Evolutionary conservation across 2,797 vertebrate species (phyloP), one percentile per base, ranked within the genome.

Genomic region (Cossypha caffra): DNA sequence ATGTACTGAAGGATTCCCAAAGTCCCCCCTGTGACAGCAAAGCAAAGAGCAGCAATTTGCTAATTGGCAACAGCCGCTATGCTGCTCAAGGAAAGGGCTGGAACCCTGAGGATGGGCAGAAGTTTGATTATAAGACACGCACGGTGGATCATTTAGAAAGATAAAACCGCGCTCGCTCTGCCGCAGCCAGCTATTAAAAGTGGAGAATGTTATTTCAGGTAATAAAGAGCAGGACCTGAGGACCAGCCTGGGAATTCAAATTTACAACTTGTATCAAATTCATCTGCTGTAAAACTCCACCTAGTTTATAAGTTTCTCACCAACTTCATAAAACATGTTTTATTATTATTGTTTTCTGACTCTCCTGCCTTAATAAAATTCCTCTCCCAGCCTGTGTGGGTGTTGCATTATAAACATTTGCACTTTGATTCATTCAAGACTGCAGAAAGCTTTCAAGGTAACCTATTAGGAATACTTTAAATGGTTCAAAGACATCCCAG

Each of bases 251-350:
- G 94, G 96, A 97, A 86, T 94, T 94, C 74, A 72, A 86, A 95
- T 97, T 98, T 97, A 98, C 86, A 93, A 29, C 57, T 51, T 83
- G 93, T 86, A 88, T 95, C 96, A 95, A 95, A 92, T 95, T 92
- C 80, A 69, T 59, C 62, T 25, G 84, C 96, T 94, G 82, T 97
- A 96, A 97, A 98, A 96, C 20, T 83, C 94, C 86, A 96, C 95
- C 95, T 94, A 92, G 95, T 95, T 96, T 94, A 95, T 96, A 96
- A 95, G 88, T 76, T 96, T 96, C 95, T 96, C 43, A 29, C 97
- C 95, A 97, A 96, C 96, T 97, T 97, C 97, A 96, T 98, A 98
- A 98, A 98, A 96, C 57, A 94, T 88, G 73, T 95, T 97, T 98
- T 97, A 98, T 97, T 97, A 94, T 89, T 97, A 95, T 96, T 98